These are phyloP conservation scores for Periparus ater DNA, from an alignment of 2,797 vertebrate genomes.

Conservation along the genomic window DNA sequence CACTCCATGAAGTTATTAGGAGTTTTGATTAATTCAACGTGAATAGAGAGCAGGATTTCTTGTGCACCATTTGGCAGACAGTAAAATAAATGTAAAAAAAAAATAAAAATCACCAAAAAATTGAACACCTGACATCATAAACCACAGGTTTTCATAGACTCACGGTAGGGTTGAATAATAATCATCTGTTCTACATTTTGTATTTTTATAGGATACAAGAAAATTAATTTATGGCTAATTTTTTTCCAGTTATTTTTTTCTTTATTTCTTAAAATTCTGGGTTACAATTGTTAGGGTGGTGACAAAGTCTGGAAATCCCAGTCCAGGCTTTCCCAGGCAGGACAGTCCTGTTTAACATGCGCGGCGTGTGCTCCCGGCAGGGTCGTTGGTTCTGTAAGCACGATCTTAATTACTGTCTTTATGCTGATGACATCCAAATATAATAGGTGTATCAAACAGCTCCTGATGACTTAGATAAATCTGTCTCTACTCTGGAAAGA, in stretches of 20 bases:
- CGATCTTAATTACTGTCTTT: slow-evolving; percentile 5
- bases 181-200: not conserved
- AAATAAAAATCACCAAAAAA: not conserved
- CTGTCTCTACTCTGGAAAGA: not conserved
- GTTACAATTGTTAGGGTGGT: not conserved
- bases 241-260: not conserved
- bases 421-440: slow-evolving; percentile 44
- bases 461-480: slow-evolving; percentile 15
- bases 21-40: not conserved
- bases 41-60: not conserved
- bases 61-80: not conserved
- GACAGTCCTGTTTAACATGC: not conserved
- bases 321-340: not conserved
- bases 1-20: not conserved
- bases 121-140: not conserved
- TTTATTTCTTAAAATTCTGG: not conserved
- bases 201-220: not conserved
- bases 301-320: not conserved
- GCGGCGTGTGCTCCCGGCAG: not conserved
- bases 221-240: not conserved
- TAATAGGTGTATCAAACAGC: slow-evolving; percentile 22
- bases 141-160: not conserved
- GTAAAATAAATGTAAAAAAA: not conserved
- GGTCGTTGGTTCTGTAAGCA: not conserved
- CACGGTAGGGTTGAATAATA: accelerated